A percentile compares a stretch with the other conserved stretches of the same genome.
Conservation (phyloP, 2,113 vertebrate genomes). For the Oxyruncus cristatus region DNA sequence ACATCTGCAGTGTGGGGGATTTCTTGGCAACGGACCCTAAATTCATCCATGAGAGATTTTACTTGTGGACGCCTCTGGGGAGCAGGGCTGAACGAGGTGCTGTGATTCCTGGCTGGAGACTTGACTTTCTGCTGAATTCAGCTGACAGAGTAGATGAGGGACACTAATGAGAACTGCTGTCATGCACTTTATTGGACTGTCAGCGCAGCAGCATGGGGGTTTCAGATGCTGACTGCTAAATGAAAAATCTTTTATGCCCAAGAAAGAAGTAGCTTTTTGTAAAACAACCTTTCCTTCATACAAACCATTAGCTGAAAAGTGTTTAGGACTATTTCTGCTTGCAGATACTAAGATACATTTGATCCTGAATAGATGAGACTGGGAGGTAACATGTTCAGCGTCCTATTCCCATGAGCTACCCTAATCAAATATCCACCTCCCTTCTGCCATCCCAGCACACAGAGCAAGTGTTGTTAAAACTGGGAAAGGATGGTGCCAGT, state of each 20-base stretch:
- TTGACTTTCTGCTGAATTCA: background rate
- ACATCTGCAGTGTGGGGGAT: fast-evolving
- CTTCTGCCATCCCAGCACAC: background rate
- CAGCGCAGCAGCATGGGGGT: background rate
- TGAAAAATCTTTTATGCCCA: background rate
- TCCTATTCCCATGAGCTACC: background rate
- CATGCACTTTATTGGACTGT: background rate
- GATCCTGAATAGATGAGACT: background rate
- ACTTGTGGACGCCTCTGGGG: background rate
- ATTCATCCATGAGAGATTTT: background rate
- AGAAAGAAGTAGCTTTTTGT: background rate
- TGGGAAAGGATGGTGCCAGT: background rate
- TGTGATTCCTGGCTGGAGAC: background rate
- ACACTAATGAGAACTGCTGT: background rate
- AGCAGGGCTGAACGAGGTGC: background rate
- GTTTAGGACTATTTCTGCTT: background rate
- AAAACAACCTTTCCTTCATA: background rate
- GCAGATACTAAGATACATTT: background rate
- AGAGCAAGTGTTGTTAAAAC: background rate
- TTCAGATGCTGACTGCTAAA: background rate
- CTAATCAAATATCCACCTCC: background rate
- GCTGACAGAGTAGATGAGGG: background rate
- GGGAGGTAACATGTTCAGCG: background rate
- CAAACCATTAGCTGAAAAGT: background rate
- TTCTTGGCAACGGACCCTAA: background rate